Evolutionary conservation across 2,888 invertebrate genomes (phyloP), one percentile per base, ranked within the genome.

Genomic region (Cephus runcator): DNA sequence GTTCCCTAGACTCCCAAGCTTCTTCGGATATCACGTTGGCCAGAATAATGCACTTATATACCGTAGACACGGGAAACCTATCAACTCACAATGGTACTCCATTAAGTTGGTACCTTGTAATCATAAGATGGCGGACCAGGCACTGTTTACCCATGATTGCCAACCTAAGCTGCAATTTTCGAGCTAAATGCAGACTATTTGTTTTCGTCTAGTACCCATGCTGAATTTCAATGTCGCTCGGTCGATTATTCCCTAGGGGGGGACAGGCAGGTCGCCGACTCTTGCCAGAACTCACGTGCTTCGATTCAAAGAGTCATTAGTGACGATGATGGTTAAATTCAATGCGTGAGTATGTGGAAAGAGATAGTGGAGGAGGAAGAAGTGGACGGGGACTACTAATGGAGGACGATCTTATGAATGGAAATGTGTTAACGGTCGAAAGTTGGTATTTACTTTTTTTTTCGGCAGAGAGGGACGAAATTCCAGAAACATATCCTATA

Each of bases 151-250:
- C 23, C 56, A 56, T 6, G 56, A 56, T 23, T 56, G 23, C 23
- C 56, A 56, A 23, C 56, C 23, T 56, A 56, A 56, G 23, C 9
- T 56, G 9, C 56, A 56, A 56, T 56, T 56, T 56, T 56, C 23
- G 1, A 23, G 2, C 9, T 56, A 56, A 69, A 11, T 75, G 69
- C 30, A 56, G 76, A 78, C 78, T 34, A 40, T 30, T 71, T 30
- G 34, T 71, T 69, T 40, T 77, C 68, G 11, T 69, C 76, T 71
- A 56, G 75, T 78, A 78, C 77, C 68, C 79, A 77, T 80, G 83
- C 81, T 81, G 84, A 83, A 85, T 85, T 84, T 84, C 81, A 83
- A 85, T 84, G 82, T 80, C 78, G 75, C 71, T 76, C 73, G 69
- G 75, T 75, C 78, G 31, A 69, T 31, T 69, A 75, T 71, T 73